A percentile compares a stretch with the other conserved stretches of the same genome.
Evolutionary conservation across 2,113 vertebrate species (phyloP).

Genomic region (Seriola aureovittata): DNA sequence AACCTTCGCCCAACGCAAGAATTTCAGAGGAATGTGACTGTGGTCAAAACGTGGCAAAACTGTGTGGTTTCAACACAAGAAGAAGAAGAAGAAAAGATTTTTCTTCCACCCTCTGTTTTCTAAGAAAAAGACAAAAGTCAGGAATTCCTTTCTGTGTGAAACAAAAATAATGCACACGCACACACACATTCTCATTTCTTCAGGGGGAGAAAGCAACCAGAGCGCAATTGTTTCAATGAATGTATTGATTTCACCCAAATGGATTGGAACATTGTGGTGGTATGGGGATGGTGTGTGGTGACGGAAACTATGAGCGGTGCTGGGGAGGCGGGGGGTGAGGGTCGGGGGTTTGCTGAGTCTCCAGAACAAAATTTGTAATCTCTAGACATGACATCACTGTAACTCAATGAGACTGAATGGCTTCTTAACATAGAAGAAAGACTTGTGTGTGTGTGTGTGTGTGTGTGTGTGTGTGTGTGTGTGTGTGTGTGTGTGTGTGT

Average conservation of each 20-base stretch:
- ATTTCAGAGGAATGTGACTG: constrained; percentile 72
- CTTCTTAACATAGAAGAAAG: not conserved
- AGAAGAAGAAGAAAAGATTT: constrained; percentile 36
- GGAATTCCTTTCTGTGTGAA: constrained; percentile 59
- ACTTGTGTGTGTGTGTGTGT: not conserved
- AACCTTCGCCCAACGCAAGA: constrained; percentile 57
- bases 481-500: not conserved
- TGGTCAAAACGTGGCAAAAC: constrained; percentile 72
- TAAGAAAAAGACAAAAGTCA: constrained; percentile 55
- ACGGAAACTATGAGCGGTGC: constrained; percentile 66
- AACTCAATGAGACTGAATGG: constrained; percentile 21
- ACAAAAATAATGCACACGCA: constrained; percentile 21
- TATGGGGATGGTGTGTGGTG: constrained; percentile 49
- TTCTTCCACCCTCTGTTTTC: constrained; percentile 60
- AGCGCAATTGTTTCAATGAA: constrained; percentile 50
- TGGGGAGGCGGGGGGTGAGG: not conserved
- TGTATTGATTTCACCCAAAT: constrained; percentile 57
- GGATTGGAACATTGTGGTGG: constrained; percentile 45
- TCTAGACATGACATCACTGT: constrained; percentile 65
- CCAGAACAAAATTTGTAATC: constrained; percentile 53
- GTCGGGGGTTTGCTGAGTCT: constrained; percentile 27
- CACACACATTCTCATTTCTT: constrained; percentile 19
- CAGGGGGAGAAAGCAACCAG: constrained; percentile 14
- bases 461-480: not conserved
- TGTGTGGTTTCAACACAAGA: constrained; percentile 42